Percentiles rank a stretch among this genome's conserved stretches.
Conservation (phyloP, 2,888 invertebrate species). For the Perizoma affinitatum region DNA sequence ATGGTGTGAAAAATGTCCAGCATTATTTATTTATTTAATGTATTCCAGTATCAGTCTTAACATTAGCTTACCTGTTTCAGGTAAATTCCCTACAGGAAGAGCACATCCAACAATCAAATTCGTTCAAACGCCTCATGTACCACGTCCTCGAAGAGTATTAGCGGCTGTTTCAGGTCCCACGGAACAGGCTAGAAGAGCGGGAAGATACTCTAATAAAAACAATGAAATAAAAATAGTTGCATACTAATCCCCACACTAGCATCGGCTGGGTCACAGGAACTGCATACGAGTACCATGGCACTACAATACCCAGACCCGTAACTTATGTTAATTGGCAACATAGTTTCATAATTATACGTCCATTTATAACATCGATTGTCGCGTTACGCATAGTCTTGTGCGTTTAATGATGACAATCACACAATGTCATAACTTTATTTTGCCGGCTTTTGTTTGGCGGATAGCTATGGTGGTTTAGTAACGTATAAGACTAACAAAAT, state of each 20-base stretch:
- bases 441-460: conserved; percentile 57
- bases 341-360: conserved; percentile 24
- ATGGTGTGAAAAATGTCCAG: too few species aligned
- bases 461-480: conserved; percentile 64
- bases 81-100: conserved; percentile 89
- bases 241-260: too few species aligned
- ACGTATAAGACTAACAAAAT: conserved; percentile 78
- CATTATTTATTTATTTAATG: too few species aligned
- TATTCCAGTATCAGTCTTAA: conserved; percentile 3
- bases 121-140: conserved; percentile 96
- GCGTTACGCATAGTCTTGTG: conserved; percentile 28
- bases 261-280: too few species aligned
- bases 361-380: conserved; percentile 25
- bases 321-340: conserved; percentile 33
- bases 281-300: too few species aligned
- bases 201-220: conserved; percentile 34
- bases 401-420: conserved; percentile 26
- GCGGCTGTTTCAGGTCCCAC: conserved; percentile 25
- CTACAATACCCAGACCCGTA: too few species aligned
- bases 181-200: conserved; percentile 39
- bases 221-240: too few species aligned
- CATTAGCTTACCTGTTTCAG: conserved; percentile 58
- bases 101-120: conserved; percentile 95
- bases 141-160: conserved; percentile 91
- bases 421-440: conserved; percentile 21